Evolutionary conservation across 2,888 invertebrate genomes (phyloP).

Genomic region (Venusia cambrica): DNA sequence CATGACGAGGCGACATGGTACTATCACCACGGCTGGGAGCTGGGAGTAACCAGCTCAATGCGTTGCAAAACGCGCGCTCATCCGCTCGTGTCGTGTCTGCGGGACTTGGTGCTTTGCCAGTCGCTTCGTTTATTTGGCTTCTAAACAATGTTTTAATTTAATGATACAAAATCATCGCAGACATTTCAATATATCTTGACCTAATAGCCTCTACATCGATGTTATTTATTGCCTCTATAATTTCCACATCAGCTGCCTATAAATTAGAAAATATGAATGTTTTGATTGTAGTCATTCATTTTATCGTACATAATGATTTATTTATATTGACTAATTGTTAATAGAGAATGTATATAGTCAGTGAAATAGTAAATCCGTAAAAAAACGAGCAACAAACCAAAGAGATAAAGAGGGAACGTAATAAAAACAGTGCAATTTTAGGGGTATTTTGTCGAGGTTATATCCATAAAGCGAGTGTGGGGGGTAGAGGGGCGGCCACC

Average conservation of each 20-base stretch:
- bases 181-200: conserved; percentile 64
- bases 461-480: conserved; percentile 76
- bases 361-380: conserved; percentile 75
- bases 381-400: conserved; percentile 76
- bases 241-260: conserved; percentile 5
- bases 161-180: conserved; percentile 65
- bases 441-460: conserved; percentile 81
- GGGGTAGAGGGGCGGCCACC: conserved; percentile 48
- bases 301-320: too few relatives aligned
- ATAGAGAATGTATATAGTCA: too few relatives aligned
- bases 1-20: conserved; percentile 32
- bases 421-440: conserved; percentile 82
- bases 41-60: conserved; percentile 35
- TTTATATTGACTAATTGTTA: too few relatives aligned
- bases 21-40: too few relatives aligned
- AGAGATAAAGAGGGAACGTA: conserved; percentile 78
- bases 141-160: conserved; percentile 73
- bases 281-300: background rate
- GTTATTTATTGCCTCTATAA: conserved; percentile 18
- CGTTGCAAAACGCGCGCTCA: conserved; percentile 61
- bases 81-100: conserved; percentile 71
- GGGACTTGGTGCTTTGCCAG: conserved; percentile 74
- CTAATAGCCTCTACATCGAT: conserved; percentile 18
- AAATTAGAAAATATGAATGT: conserved; percentile 6
- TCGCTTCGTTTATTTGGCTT: conserved; percentile 76